Base-by-base conservation (phyloP, 1,140 invertebrate species). In the Drosophila sechellia region DNA sequence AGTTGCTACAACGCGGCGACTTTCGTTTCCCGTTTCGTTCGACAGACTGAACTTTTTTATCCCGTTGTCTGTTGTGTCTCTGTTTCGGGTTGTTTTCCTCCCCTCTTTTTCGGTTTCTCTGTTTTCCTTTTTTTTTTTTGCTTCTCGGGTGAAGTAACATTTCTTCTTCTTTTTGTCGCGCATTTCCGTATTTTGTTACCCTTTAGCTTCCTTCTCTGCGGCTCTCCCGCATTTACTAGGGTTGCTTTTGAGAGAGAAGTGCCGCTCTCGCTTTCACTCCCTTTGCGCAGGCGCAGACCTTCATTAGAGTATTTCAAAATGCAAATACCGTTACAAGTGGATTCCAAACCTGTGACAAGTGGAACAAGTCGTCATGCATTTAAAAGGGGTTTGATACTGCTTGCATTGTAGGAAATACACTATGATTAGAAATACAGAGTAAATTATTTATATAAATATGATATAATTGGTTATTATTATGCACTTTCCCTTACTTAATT, bases 151-250 rank as follows among this genome's bases (percentile, higher is more conserved):
- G 54, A 81, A 87, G 79, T 87, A 86, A 87, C 63, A 49, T 79
- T 79, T 79, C 71, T 56, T 69, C 64, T 56, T 70, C 64, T 57
- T 70, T 73, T 70, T 59, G 71, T 70, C 66, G 79, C 84, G 59
- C 84, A 84, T 84, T 87, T 87, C 83, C 83, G 79, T 89, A 87
- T 89, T 87, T 83, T 59, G 84, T 78, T 84, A 87, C 84, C 79
- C 83, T 84, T 84, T 84, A 54, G 80, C 71, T 84, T 87, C 84
- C 83, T 79, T 43, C 48, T 89, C 49, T 15, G 20, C 37, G 13
- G n/a, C 35, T 40, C 48, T 52, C 57, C 17, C 52, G 37, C 45
- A 22, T 48, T 34, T 10, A 4, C 12, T 46, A 25, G 8, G 61
- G 71, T 49, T 70, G 15, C 22, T 13, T 77, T 63, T 12, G 0